These are phyloP conservation scores for Amblyopsis hoosieri DNA, from an alignment of 2,797 vertebrate genomes.

Conservation along the genomic window DNA sequence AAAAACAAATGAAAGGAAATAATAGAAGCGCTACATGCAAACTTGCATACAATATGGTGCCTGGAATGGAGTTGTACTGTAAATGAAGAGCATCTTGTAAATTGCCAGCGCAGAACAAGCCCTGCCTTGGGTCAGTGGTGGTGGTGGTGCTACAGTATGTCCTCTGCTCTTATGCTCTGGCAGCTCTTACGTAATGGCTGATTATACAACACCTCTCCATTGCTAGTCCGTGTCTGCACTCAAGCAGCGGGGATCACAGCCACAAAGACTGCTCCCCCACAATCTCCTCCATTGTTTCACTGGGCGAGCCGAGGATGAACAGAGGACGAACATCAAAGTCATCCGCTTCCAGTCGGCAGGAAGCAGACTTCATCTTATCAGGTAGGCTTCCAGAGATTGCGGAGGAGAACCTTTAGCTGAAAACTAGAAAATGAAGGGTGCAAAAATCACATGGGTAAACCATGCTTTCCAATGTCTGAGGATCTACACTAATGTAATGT, in stretches of 20 bases:
- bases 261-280: slow-evolving; percentile 17
- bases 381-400: slow-evolving; percentile 2
- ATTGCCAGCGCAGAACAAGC: no score
- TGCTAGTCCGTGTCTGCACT: slow-evolving; percentile 34
- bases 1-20: not conserved
- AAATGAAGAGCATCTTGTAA: not conserved
- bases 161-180: slow-evolving; percentile 37
- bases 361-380: slow-evolving; percentile 7
- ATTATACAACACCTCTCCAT: slow-evolving; percentile 63
- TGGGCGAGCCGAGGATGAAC: not conserved
- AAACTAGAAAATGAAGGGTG: not conserved
- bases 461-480: slow-evolving; percentile 27
- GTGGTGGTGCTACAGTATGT: slow-evolving; percentile 39
- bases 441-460: no score
- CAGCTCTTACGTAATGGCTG: slow-evolving; percentile 60
- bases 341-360: not conserved
- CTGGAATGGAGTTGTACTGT: not conserved
- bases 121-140: slow-evolving; percentile 19
- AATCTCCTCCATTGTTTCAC: slow-evolving; percentile 7
- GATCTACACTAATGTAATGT: not conserved
- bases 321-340: slow-evolving; percentile 21
- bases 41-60: not conserved
- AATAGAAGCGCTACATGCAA: not conserved
- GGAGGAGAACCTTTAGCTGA: not conserved
- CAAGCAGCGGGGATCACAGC: slow-evolving; percentile 33